phyloP scores from a whole-genome alignment of 1,140 invertebrate species.

The Adelges cooleyi region DNA sequence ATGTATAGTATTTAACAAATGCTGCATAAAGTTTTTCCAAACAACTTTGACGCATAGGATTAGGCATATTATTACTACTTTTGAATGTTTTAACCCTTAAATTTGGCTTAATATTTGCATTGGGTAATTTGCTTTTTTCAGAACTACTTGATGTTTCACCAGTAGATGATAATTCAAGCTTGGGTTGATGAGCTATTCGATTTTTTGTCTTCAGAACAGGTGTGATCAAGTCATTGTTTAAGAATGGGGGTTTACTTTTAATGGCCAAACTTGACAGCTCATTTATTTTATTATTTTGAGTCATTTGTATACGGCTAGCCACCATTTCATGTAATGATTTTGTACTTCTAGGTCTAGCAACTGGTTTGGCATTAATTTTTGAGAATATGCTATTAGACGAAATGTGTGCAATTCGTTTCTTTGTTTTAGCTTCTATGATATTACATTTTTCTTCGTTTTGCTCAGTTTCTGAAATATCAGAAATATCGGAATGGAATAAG shows the following conservation, averaged over 20 bases:
- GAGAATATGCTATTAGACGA: neutral
- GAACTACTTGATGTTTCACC: neutral
- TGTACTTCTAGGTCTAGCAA: neutral
- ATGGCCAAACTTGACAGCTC: neutral
- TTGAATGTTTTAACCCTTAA: slow-evolving; percentile 26
- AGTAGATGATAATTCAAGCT: neutral
- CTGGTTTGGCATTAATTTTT: slow-evolving; percentile 5
- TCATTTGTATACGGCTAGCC: neutral
- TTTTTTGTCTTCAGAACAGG: neutral
- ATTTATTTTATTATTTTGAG: neutral
- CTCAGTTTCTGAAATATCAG: neutral
- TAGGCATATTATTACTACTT: slow-evolving; percentile 22
- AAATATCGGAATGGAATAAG: neutral
- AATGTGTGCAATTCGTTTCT: slow-evolving; percentile 27
- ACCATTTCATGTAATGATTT: slow-evolving; percentile 15
- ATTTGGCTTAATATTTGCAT: neutral
- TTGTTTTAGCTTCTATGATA: slow-evolving; percentile 11
- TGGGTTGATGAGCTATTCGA: slow-evolving; percentile 8
- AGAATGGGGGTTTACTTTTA: too few relatives aligned
- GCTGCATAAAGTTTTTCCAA: slow-evolving; percentile 26
- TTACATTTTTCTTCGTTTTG: slow-evolving; percentile 2
- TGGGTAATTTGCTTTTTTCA: neutral
- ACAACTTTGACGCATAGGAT: slow-evolving; percentile 22
- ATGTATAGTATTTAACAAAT: slow-evolving; percentile 17
- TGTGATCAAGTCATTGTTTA: neutral